phyloP scores from a whole-genome alignment of 2,888 invertebrate species.

The Nephrocerus scutellatus region DNA sequence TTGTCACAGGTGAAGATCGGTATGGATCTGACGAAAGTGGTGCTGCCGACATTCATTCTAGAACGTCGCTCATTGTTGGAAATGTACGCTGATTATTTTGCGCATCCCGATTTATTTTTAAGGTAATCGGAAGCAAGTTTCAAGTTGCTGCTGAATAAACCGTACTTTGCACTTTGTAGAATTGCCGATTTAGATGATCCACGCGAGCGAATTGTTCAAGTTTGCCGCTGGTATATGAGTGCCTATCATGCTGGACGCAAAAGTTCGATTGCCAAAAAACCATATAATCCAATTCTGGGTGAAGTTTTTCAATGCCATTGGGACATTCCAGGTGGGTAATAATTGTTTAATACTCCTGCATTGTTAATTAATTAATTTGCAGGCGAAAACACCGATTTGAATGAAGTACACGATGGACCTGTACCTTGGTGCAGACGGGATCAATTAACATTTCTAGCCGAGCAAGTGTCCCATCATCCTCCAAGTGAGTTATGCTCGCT shows the following conservation, averaged over 20 bases:
- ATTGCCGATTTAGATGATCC: constrained; percentile 84
- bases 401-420: constrained; percentile 68
- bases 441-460: constrained; percentile 90
- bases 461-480: constrained; percentile 99
- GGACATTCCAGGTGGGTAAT: constrained; percentile 55
- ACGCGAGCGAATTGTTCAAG: constrained; percentile 86
- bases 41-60: constrained; percentile 95
- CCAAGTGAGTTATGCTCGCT: constrained; percentile 59
- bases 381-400: constrained; percentile 28
- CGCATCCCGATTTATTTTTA: constrained; percentile 95
- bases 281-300: constrained; percentile 96
- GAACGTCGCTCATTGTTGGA: constrained; percentile 94
- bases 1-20: constrained; percentile 97
- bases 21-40: constrained; percentile 98
- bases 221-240: constrained; percentile 94
- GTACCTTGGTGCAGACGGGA: constrained; percentile 83
- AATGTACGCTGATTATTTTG: constrained; percentile 99
- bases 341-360: neutral
- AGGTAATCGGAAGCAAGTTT: constrained; percentile 52
- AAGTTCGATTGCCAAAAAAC: constrained; percentile 95
- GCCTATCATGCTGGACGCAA: constrained; percentile 98
- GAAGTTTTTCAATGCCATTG: constrained; percentile 90
- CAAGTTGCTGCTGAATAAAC: neutral
- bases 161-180: constrained; percentile 49
- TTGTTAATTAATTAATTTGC: constrained; percentile 1